A percentile compares a stretch with the other conserved stretches of the same genome.
phyloP scores from a whole-genome alignment of 2,888 invertebrate genomes.

The Teleiodes luculella region DNA sequence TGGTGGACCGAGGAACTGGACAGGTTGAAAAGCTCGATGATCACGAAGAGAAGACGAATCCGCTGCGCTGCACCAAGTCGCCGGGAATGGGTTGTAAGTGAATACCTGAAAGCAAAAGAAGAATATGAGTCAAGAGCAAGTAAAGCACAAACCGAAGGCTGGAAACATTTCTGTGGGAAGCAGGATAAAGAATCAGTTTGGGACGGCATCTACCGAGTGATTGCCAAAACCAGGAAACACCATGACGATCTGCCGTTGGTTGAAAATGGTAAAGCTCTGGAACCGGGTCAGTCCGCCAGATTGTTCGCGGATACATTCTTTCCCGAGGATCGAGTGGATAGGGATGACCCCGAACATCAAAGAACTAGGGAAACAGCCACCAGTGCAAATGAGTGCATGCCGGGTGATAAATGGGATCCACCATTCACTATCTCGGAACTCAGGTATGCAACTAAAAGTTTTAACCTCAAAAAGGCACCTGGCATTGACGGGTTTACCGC shows the following conservation, averaged over 20 bases:
- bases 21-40: neutral
- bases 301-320: conserved; percentile 1
- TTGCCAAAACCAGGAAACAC: neutral
- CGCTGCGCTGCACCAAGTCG: neutral
- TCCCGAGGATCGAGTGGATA: neutral
- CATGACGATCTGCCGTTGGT: neutral
- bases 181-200: conserved; percentile 23
- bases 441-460: neutral
- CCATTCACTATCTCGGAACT: neutral
- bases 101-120: conserved; percentile 5
- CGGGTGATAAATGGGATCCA: neutral
- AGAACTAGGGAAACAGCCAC: too few species aligned
- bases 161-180: conserved; percentile 24
- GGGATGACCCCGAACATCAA: conserved; percentile 5
- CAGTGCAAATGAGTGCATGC: neutral
- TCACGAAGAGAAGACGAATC: neutral
- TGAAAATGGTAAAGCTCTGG: neutral
- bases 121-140: neutral
- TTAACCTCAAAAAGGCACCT: conserved; percentile 22
- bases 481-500: conserved; percentile 20
- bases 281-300: too few species aligned
- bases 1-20: conserved; percentile 6
- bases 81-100: neutral
- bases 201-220: conserved; percentile 15
- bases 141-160: conserved; percentile 20